These are phyloP conservation scores for Hemibagrus guttatus DNA, from an alignment of 2,797 vertebrate genomes.

Conservation along the genomic window DNA sequence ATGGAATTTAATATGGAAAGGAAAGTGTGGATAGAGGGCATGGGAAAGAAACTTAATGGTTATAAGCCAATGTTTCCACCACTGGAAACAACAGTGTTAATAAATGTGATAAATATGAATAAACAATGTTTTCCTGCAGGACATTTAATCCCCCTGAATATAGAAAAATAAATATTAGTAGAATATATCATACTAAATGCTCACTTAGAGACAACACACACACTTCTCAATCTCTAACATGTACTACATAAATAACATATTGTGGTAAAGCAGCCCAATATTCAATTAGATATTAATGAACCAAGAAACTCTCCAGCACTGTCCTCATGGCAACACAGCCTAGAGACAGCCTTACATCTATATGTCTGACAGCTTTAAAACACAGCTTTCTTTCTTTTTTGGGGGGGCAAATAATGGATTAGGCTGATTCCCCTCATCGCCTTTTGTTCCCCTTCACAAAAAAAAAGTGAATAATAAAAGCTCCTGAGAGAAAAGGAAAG, in stretches of 20 bases:
- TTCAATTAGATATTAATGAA: constrained; percentile 19
- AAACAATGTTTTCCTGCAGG: background rate
- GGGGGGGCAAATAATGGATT: constrained; percentile 25
- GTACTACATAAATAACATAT: constrained; percentile 1
- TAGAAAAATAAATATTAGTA: background rate
- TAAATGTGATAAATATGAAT: constrained; percentile 12
- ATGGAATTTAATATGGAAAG: background rate
- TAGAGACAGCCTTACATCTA: constrained; percentile 25
- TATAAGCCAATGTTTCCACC: background rate
- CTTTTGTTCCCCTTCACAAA: background rate
- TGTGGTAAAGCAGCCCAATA: background rate
- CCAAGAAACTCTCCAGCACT: constrained; percentile 9
- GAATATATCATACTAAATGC: background rate
- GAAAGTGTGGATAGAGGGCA: background rate
- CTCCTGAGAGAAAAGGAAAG: background rate
- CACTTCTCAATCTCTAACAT: background rate
- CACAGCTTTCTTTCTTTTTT: background rate
- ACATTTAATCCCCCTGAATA: background rate
- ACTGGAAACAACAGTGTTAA: background rate
- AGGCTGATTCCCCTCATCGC: constrained; percentile 8
- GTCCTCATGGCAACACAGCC: constrained; percentile 5
- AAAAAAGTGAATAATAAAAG: background rate
- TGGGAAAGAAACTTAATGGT: background rate
- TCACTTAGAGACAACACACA: background rate
- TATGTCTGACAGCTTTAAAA: constrained; percentile 44